Conservation (phyloP, 2,113 vertebrate genomes). For the Poeciliopsis occidentalis region DNA sequence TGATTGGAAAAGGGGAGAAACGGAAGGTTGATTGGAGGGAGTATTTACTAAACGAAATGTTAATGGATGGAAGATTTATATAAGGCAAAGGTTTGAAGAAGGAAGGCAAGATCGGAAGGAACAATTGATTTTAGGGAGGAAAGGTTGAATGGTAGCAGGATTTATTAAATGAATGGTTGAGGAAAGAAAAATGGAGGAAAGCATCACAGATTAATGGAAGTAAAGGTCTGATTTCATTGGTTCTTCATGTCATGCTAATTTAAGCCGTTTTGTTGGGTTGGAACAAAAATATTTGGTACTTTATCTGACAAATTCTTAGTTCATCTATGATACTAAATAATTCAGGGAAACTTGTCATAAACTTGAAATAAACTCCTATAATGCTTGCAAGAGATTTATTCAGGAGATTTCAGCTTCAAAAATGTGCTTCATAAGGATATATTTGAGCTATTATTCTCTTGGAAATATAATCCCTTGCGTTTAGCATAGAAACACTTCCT, state of each 20-base stretch:
- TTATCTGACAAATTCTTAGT: neutral
- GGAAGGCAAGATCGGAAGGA: too few relatives aligned
- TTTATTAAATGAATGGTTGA: neutral
- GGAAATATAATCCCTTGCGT: neutral
- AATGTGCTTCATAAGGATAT: neutral
- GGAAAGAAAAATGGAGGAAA: too few relatives aligned
- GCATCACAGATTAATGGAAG: too few relatives aligned
- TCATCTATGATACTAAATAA: neutral
- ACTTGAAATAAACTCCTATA: neutral
- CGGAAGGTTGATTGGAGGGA: neutral
- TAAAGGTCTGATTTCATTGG: too few relatives aligned
- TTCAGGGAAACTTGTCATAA: neutral
- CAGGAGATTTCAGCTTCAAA: neutral
- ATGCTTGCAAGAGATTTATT: neutral
- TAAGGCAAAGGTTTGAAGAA: too few relatives aligned
- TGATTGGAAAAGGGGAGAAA: neutral
- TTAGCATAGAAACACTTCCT: neutral
- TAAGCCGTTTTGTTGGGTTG: too few relatives aligned
- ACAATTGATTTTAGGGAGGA: neutral
- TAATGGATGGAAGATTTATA: too few relatives aligned
- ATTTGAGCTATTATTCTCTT: neutral
- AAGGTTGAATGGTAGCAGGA: neutral
- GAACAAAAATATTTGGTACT: neutral
- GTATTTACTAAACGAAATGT: too few relatives aligned
- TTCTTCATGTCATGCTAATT: too few relatives aligned